Evolutionary conservation across 2,113 vertebrate species (phyloP), one percentile per base, ranked within the genome.

Genomic region (Falcunculus frontatus): DNA sequence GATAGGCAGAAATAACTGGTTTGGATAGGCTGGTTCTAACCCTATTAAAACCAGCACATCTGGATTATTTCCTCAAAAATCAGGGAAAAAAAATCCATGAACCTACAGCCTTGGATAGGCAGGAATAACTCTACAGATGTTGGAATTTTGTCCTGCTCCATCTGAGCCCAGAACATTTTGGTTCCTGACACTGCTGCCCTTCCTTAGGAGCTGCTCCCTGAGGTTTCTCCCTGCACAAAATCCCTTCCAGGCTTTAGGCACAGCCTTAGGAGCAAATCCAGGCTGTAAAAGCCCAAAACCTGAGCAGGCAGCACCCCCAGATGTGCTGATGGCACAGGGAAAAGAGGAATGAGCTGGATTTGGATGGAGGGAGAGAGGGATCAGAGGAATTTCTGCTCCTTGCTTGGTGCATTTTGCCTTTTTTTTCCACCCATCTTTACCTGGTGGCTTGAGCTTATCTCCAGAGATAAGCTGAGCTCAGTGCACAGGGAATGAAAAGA

Each of bases 51-150:
- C 25, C 57, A 80, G 73, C 29, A 75, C 16, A 19, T 5, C 85
- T 33, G 10, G 13, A 13, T 70, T 47, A 65, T 3, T 22, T 29
- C 46, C 26, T 32, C 39, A 25, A 30, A 84, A 67, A 22, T 3
- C 30, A 27, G 22, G 37, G 27, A n/a, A n/a, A 20, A 1, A 22
- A 32, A 39, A 27, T 25, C 63, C 30, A 2, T 2, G 7, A 81
- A 39, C 19, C 4, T 2, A 9, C 21, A 8, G 9, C 5, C 52
- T 37, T 32, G 16, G 22, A 9, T 5, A 33, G 18, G 56, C 72
- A 57, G 60, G 44, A 64, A 33, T n/a, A 19, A 64, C 44, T 16
- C 25, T 5, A 3, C 9, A 3, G 6, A 3, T 2, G 0, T 2
- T 6, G 41, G 75, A 35, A 46, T 23, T 62, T 26, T 29, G 57